A percentile compares a stretch with the other conserved stretches of the same genome.
phyloP scores from a whole-genome alignment of 2,888 invertebrate genomes.

The Eupeodes latifasciatus region DNA sequence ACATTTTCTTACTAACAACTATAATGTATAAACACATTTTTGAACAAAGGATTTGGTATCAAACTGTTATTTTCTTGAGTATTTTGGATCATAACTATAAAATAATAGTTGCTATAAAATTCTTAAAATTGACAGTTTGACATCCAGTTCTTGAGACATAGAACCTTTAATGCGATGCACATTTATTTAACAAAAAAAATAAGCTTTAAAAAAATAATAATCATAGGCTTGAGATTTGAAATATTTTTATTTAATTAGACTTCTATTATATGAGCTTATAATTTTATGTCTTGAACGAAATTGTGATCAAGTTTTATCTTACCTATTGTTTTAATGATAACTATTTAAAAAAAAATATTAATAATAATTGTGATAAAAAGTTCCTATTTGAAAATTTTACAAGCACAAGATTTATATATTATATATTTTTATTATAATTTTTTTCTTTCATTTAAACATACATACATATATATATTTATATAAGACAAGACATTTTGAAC shows the following conservation, averaged over 20 bases:
- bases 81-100: not conserved
- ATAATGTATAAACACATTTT: slow-evolving; percentile 6
- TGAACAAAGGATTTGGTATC: not conserved
- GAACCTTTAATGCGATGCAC: slow-evolving; percentile 46
- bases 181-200: slow-evolving; percentile 26
- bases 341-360: slow-evolving; percentile 24
- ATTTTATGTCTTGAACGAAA: slow-evolving; percentile 55
- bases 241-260: slow-evolving; percentile 21
- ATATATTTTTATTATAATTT: slow-evolving; percentile 22
- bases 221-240: slow-evolving; percentile 51
- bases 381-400: slow-evolving; percentile 71
- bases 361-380: slow-evolving; percentile 65
- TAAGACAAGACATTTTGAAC: slow-evolving; percentile 42
- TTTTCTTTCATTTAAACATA: slow-evolving; percentile 27
- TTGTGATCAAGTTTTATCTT: slow-evolving; percentile 60
- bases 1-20: slow-evolving; percentile 40
- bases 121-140: not conserved
- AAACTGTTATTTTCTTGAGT: not conserved
- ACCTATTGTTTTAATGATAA: slow-evolving; percentile 32
- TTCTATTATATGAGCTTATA: slow-evolving; percentile 44
- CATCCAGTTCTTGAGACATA: not conserved
- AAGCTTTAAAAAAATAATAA: slow-evolving; percentile 42
- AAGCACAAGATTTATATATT: slow-evolving; percentile 54
- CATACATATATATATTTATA: not conserved
- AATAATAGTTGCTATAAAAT: not conserved